Conservation (phyloP, 2,797 vertebrate genomes). For the Acanthopagrus latus region DNA sequence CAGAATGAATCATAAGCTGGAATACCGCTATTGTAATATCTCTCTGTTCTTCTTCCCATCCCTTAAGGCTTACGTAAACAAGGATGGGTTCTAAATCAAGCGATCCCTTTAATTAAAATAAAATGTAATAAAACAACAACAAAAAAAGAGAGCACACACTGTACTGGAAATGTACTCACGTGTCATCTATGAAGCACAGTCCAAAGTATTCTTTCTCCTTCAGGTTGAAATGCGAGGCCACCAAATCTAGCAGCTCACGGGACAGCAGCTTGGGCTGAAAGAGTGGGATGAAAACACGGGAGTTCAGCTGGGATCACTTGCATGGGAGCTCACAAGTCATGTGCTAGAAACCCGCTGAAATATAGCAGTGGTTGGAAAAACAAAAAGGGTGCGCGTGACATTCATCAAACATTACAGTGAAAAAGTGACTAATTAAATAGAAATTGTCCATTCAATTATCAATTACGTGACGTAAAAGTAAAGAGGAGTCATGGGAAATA, state of each 20-base stretch:
- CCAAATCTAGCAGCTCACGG: constrained; percentile 94
- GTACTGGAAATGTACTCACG: constrained; percentile 86
- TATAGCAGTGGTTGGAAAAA: neutral
- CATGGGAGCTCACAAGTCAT: neutral
- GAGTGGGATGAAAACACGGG: constrained; percentile 14
- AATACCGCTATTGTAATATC: constrained; percentile 7
- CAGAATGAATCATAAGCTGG: constrained; percentile 48
- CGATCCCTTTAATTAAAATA: constrained; percentile 18
- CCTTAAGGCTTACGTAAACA: neutral
- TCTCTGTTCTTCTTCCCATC: neutral
- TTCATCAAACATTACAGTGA: neutral
- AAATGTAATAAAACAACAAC: neutral
- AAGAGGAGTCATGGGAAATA: neutral
- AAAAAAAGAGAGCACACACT: neutral
- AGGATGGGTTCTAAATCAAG: constrained; percentile 20
- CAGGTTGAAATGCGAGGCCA: constrained; percentile 97
- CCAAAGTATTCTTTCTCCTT: constrained; percentile 99
- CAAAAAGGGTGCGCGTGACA: neutral
- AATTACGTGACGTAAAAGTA: neutral
- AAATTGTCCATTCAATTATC: neutral
- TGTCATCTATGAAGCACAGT: constrained; percentile 93
- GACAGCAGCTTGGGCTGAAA: constrained; percentile 95
- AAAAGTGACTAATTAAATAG: neutral
- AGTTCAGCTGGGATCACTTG: constrained; percentile 12
- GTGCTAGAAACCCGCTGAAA: neutral